Evolutionary conservation across 2,797 vertebrate species (phyloP).

Genomic region (Alfaro cultratus): DNA sequence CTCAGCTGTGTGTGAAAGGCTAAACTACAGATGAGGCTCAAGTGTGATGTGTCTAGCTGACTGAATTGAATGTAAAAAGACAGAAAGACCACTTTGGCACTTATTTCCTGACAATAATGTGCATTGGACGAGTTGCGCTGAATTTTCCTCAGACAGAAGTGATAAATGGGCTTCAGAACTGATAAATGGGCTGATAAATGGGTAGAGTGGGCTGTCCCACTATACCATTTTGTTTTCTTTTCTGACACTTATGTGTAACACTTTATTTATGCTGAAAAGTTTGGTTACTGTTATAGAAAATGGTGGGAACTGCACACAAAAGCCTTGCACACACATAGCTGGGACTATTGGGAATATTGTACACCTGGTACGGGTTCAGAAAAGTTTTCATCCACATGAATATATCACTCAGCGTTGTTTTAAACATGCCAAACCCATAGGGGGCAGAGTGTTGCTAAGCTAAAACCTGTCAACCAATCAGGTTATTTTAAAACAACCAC

Average conservation of each 20-base stretch:
- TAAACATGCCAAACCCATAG: too few relatives aligned
- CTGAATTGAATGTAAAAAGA: not conserved
- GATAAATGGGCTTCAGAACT: not conserved
- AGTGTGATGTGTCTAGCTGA: not conserved
- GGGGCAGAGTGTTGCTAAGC: too few relatives aligned
- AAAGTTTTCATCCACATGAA: too few relatives aligned
- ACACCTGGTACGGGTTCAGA: too few relatives aligned
- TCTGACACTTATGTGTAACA: not conserved
- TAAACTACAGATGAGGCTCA: not conserved
- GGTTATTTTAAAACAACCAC: too few relatives aligned
- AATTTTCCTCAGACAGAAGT: not conserved
- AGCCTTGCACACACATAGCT: too few relatives aligned
- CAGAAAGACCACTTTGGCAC: not conserved
- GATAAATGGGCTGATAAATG: too few relatives aligned
- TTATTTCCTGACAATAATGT: not conserved
- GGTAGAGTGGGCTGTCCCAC: too few relatives aligned
- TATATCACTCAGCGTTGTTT: too few relatives aligned
- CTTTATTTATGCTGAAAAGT: not conserved
- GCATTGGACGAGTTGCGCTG: not conserved
- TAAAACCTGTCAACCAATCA: too few relatives aligned
- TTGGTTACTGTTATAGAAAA: not conserved
- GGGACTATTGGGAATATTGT: too few relatives aligned
- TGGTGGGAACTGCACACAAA: not conserved
- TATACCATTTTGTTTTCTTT: not conserved
- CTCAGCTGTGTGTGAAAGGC: not conserved